Evolutionary conservation across 2,113 vertebrate species (phyloP).

Genomic region (Tragelaphus scriptus): DNA sequence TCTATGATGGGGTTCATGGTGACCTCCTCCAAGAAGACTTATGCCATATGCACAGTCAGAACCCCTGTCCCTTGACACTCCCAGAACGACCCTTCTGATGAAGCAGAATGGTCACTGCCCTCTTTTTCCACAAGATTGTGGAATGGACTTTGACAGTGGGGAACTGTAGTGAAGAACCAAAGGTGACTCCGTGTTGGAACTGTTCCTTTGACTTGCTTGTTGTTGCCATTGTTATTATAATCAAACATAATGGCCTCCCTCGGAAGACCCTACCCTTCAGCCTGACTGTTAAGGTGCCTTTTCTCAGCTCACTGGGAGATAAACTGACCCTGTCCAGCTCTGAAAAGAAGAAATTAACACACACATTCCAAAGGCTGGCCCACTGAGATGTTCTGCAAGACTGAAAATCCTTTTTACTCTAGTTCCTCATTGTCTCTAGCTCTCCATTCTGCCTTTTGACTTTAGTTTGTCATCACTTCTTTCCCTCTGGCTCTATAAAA

Average conservation of each 20-base stretch:
- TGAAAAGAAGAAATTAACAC: neutral
- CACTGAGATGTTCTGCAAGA: neutral
- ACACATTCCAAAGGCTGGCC: neutral
- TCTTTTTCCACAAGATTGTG: fast-evolving
- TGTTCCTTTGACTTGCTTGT: too few relatives aligned
- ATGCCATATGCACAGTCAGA: fast-evolving
- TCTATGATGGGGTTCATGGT: fast-evolving
- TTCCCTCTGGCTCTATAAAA: neutral
- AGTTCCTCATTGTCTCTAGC: neutral
- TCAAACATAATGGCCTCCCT: too few relatives aligned
- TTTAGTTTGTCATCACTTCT: neutral
- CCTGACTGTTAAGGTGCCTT: too few relatives aligned
- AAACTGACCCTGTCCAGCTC: neutral
- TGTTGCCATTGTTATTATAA: too few relatives aligned
- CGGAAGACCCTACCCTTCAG: too few relatives aligned
- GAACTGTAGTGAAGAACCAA: fast-evolving
- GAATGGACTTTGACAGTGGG: too few relatives aligned
- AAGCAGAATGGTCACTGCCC: too few relatives aligned
- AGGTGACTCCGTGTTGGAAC: too few relatives aligned
- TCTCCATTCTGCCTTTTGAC: fast-evolving
- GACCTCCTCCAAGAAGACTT: fast-evolving
- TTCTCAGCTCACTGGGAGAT: neutral
- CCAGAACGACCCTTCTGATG: fast-evolving
- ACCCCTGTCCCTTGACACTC: too few relatives aligned
- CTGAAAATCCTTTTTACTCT: fast-evolving